phyloP scores from a whole-genome alignment of 37 sponge, comb jelly and placozoan genomes.

The Spongilla lacustris region DNA sequence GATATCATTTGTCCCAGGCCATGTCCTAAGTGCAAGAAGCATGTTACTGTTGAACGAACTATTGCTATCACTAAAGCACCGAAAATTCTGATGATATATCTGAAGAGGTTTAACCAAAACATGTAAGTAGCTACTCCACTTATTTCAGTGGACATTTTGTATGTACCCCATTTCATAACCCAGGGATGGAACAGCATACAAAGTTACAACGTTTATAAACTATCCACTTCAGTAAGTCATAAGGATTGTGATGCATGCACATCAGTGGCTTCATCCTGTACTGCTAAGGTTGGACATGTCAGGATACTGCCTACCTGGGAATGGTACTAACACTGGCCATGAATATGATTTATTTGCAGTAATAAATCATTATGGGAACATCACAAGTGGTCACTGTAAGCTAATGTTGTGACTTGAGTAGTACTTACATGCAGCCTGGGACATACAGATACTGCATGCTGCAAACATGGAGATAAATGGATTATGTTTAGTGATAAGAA shows the following conservation, averaged over 20 bases:
- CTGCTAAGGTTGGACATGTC: not conserved
- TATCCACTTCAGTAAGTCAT: not conserved
- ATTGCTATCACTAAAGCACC: not conserved
- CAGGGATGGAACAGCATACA: not conserved
- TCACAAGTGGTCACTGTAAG: not conserved
- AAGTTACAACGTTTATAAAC: not conserved
- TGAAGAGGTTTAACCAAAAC: not conserved
- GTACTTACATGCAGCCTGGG: not conserved
- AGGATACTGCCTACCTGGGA: not conserved
- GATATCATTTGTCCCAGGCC: not conserved
- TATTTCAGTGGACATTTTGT: not conserved
- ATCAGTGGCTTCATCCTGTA: not conserved
- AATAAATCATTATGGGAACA: not conserved
- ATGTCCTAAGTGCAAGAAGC: not conserved
- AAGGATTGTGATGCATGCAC: not conserved
- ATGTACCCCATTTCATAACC: not conserved
- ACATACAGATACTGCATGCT: not conserved
- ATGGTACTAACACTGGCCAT: not conserved
- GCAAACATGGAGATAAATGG: not conserved
- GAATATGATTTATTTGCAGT: not conserved
- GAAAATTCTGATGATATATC: not conserved
- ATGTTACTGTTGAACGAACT: not conserved
- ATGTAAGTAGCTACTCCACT: not conserved
- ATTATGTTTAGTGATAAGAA: not conserved
- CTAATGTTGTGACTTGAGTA: not conserved